Base-by-base conservation (phyloP, 2,888 invertebrate genomes). In the Helicoverpa assulta region DNA sequence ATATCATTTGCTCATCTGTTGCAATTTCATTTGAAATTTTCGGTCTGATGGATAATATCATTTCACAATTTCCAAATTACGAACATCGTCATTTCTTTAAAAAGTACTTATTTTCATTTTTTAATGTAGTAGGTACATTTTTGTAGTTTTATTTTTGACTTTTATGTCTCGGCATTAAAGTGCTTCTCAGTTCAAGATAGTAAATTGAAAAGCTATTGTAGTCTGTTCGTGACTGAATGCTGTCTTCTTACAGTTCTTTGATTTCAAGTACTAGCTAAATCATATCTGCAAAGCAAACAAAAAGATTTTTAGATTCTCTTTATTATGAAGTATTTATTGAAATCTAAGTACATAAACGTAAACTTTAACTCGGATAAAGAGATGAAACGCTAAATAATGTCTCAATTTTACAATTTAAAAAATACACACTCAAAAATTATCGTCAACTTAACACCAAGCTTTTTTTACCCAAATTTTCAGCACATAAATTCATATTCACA, bases 171-270 rank as follows among this genome's bases (percentile, higher is more conserved):
- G 14, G 40, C 52, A 52, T 51, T 54, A 51, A 51, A 72, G 40
- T 50, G 29, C 63, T 58, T 64, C 51, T 21, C 33, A 33, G 51
- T 76, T 47, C 57, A 52, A 55, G 54, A 65, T 33, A 65, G 61
- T 65, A 73, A 62, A 76, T 76, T 76, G 76, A 73, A 76, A 76
- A 37, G 64, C 68, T 26, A 62, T 73, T 73, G 73, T 76, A 60
- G 63, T 76, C 72, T 72, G 40, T 57, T 53, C 51, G 57, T 40
- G 68, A 51, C 63, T 58, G 8, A 29, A 78, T 79, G 80, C 75
- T 72, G 58, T 47, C 47, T 47, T 16, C 43, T 43, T 43, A 71
- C 52, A 63, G 57, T 43, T 6, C 16, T 47, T 47, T 47, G 29
- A n/a, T 40, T 53, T 43, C 29, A 56, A 55, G 56, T 71, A 59